Evolutionary conservation across 1,140 invertebrate species (phyloP).

Genomic region (Cardiocondyla obscurior): DNA sequence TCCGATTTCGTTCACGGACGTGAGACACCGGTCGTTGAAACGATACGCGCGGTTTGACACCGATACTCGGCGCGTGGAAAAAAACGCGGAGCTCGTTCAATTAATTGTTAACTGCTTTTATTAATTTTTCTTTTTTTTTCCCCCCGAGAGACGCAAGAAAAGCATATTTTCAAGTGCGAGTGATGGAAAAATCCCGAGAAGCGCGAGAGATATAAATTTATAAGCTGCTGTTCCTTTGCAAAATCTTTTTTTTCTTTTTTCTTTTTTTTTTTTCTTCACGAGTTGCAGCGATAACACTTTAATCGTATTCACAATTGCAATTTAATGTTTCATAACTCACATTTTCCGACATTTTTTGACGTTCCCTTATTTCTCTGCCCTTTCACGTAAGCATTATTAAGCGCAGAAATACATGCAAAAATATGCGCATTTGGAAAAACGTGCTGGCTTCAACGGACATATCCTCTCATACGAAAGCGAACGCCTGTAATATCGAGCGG

Average conservation of each 20-base stretch:
- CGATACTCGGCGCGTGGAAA: not conserved
- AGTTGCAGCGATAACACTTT: not conserved
- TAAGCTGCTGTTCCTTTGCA: not conserved
- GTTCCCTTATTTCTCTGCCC: not conserved
- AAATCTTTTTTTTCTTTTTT: not conserved
- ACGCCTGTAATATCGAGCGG: constrained; percentile 1
- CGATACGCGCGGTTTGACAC: not conserved
- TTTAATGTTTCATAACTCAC: constrained; percentile 2
- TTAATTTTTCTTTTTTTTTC: not conserved
- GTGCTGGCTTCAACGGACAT: not conserved
- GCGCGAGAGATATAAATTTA: not conserved
- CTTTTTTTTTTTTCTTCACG: not conserved
- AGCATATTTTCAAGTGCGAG: not conserved
- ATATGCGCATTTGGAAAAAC: constrained; percentile 28
- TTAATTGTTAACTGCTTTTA: not conserved
- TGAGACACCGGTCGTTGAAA: not conserved
- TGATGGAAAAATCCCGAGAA: not conserved
- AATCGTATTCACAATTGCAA: not conserved
- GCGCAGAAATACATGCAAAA: constrained; percentile 28
- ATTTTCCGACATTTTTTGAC: not conserved
- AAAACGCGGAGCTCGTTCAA: not conserved
- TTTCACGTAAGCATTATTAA: constrained; percentile 3
- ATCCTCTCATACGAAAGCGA: not conserved
- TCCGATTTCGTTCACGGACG: not conserved
- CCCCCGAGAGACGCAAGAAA: not conserved